Base-by-base conservation (phyloP, 1,140 invertebrate species). In the Drosophila pallidifrons region DNA sequence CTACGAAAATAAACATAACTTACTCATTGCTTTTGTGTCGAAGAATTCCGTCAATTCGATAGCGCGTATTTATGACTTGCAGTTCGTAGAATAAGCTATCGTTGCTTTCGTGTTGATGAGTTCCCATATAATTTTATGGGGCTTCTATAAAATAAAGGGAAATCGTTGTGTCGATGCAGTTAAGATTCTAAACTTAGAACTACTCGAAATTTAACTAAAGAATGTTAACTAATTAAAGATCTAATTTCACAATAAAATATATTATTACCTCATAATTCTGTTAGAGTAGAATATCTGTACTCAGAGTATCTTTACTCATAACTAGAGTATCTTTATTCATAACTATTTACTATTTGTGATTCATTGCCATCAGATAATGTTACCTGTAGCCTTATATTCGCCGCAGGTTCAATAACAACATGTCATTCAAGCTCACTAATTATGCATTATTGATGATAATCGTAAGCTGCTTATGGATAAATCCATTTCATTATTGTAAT, bases 1-100 rank as follows among this genome's bases (percentile, higher is more conserved):
- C 54, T 46, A 35, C 38, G 2, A 52, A 73, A 73, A 67, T 73
- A 67, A 59, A 67, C 46, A 41, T 5, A 52, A 52, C 16, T 38
- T 41, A 49, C 47, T 51, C 47, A 63, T 49, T 15, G 30, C 5
- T 38, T 38, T 25, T 25, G 20, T 3, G 20, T 25, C 8, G 35
- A 38, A 7, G 35, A 10, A 52, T 15, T 52, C n/a, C 13, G 35
- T 20, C 20, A 16, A 49, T 32, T 49, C 11, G 16, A 11, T 41
- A 25, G 32, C 8, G 13, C 16, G 15, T 32, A 57, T 41, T 32
- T 41, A 57, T 52, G 51, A 52, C 54, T 57, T 35, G 32, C 30
- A 43, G 20, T 43, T 52, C 11, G 13, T 16, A 28, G 30, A 6
- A 49, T 35, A 32, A 13, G 41, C 41, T 43, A 13, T 43, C n/a